A percentile compares a stretch with the other conserved stretches of the same genome.
phyloP scores from a whole-genome alignment of 64 coral and sea anemone genomes.

The Dendronephthya gigantea region DNA sequence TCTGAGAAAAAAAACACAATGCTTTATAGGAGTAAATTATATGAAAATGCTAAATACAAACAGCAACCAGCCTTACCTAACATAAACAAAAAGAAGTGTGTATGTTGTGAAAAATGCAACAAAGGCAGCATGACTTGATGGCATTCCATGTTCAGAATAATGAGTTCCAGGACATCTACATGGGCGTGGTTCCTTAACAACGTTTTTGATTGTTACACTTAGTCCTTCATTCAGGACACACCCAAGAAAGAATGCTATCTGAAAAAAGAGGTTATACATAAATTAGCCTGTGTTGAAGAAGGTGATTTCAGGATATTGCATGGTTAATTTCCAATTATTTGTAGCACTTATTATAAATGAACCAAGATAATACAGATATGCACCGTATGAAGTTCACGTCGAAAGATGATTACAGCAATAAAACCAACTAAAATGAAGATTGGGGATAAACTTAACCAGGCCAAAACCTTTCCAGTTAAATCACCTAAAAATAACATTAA shows the following conservation, averaged over 20 bases:
- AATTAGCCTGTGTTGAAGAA: too few relatives aligned
- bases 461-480: slow-evolving; percentile 59
- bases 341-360: neutral
- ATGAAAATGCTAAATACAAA: neutral
- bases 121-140: slow-evolving; percentile 87
- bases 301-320: too few relatives aligned
- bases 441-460: slow-evolving; percentile 82
- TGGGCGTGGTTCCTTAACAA: slow-evolving; percentile 62
- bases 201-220: slow-evolving; percentile 58
- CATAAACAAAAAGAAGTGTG: slow-evolving; percentile 90
- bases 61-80: slow-evolving; percentile 48
- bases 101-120: slow-evolving; percentile 89
- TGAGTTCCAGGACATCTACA: slow-evolving; percentile 59
- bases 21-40: neutral
- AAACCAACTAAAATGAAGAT: slow-evolving; percentile 86
- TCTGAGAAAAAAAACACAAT: neutral
- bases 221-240: slow-evolving; percentile 67
- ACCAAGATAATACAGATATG: neutral
- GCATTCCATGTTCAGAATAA: slow-evolving; percentile 72
- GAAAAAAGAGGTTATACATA: too few relatives aligned
- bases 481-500: slow-evolving; percentile 48
- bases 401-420: slow-evolving; percentile 81
- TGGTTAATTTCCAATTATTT: too few relatives aligned
- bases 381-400: slow-evolving; percentile 90
- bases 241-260: slow-evolving; percentile 84